A percentile compares a stretch with the other conserved stretches of the same genome.
Conservation (phyloP, 2,797 vertebrate species). For the Protonibea diacanthus region DNA sequence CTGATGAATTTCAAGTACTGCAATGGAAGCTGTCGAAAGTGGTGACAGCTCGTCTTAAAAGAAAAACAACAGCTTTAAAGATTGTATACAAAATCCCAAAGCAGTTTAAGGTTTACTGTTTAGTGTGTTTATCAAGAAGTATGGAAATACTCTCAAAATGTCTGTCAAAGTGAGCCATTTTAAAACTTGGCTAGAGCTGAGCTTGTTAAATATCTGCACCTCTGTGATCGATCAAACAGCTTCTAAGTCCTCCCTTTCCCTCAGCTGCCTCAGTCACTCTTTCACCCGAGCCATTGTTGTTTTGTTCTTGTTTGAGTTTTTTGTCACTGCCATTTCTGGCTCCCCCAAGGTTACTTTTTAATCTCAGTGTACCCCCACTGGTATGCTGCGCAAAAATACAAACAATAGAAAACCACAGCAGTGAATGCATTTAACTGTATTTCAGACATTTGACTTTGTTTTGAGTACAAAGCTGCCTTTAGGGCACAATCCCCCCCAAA, state of each 20-base stretch:
- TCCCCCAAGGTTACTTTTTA: conserved; percentile 66
- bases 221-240: conserved; percentile 60
- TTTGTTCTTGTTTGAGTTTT: conserved; percentile 51
- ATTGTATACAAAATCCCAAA: conserved; percentile 21
- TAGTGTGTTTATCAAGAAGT: conserved; percentile 14
- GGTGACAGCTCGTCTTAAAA: not conserved
- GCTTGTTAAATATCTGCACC: conserved; percentile 57
- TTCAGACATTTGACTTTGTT: conserved; percentile 31
- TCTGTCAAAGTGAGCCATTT: conserved; percentile 55
- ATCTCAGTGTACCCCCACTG: conserved; percentile 41
- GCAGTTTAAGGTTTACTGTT: conserved; percentile 15
- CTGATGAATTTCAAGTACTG: not conserved
- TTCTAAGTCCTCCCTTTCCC: conserved; percentile 48
- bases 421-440: conserved; percentile 8
- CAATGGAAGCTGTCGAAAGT: not conserved
- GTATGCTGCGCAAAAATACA: conserved; percentile 43
- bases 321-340: conserved; percentile 48
- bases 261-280: conserved; percentile 35
- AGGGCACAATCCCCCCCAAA: conserved; percentile 6
- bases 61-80: not conserved
- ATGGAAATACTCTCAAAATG: conserved; percentile 43
- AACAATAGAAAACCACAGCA: conserved; percentile 42
- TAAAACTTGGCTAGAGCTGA: conserved; percentile 31
- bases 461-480: conserved; percentile 38
- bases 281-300: conserved; percentile 33